Evolutionary conservation across 1,140 invertebrate species (phyloP).

Genomic region (Anagrus nilaparvatae): DNA sequence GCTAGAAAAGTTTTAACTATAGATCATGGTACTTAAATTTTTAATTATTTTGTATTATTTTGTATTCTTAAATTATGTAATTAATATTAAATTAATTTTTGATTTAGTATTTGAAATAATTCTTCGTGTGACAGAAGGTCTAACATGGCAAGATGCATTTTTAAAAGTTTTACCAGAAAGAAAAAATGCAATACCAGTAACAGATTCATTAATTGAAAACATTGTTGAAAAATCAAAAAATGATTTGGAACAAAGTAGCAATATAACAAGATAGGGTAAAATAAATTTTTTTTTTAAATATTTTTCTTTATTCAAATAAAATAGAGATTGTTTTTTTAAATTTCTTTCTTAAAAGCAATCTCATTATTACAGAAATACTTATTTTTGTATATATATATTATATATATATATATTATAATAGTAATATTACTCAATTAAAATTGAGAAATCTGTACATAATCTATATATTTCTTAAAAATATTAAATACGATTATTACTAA

Average conservation of each 20-base stretch:
- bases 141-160: slow-evolving; percentile 78
- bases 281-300: slow-evolving; percentile 8
- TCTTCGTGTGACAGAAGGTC: slow-evolving; percentile 62
- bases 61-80: background rate
- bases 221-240: slow-evolving; percentile 13
- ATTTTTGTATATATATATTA: too few species aligned
- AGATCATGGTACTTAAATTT: slow-evolving; percentile 70
- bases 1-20: slow-evolving; percentile 90
- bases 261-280: slow-evolving; percentile 3
- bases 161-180: slow-evolving; percentile 66
- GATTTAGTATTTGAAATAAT: slow-evolving; percentile 89
- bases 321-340: slow-evolving; percentile 6
- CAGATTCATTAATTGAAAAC: slow-evolving; percentile 2
- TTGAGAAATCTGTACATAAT: slow-evolving; percentile 30
- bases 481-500: slow-evolving; percentile 27
- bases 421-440: slow-evolving; percentile 27
- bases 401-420: slow-evolving; percentile 12
- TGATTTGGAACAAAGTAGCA: slow-evolving; percentile 13
- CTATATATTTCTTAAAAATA: slow-evolving; percentile 27
- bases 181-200: slow-evolving; percentile 53
- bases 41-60: slow-evolving; percentile 5
- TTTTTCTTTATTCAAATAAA: slow-evolving; percentile 14
- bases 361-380: slow-evolving; percentile 13
- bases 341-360: slow-evolving; percentile 4
- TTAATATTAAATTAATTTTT: slow-evolving; percentile 13